Base-by-base conservation (phyloP, 2,888 invertebrate genomes). In the Lathronympha strigana region DNA sequence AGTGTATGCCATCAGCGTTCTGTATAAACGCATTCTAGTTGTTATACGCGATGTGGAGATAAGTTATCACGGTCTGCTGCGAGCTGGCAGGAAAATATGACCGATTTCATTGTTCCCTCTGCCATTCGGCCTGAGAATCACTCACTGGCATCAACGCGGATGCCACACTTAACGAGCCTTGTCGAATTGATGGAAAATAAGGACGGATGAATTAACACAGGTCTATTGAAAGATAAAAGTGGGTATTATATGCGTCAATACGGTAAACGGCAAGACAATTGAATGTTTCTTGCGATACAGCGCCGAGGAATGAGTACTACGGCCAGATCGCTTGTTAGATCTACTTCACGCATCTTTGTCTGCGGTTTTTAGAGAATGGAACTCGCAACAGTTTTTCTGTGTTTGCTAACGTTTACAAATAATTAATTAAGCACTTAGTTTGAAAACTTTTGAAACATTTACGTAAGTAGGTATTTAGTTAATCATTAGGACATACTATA, bases 131-230 rank as follows among this genome's bases (percentile, higher is more conserved):
- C 86, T 86, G 86, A 88, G 90, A 91, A 91, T 91, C 91, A 90
- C 91, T 89, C 84, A 86, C 81, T 83, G 87, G 88, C 88, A 90
- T 90, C 90, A 88, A 80, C 85, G 80, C 84, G 87, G 88, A 88
- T 86, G 85, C 87, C 87, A 84, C 87, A 89, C 81, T 89, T 88
- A 92, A 91, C 90, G 91, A 91, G 88, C 81, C 90, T 90, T 90
- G 91, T 91, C 91, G 90, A 90, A 84, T 84, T 82, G 81, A 86
- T 87, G 88, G 87, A 86, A 86, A 88, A 89, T 88, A 85, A 83
- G 82, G 84, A 80, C 86, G 84, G 85, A 85, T 83, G 88, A 87
- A 90, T 91, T 90, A 86, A 86, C 88, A 84, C 86, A 82, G 85
- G 84, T 83, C 81, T 84, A 84, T 85, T 83, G 81, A 84, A 80